Evolutionary conservation across 2,888 invertebrate species (phyloP), one percentile per base, ranked within the genome.

Genomic region (Spisula subtruncata): DNA sequence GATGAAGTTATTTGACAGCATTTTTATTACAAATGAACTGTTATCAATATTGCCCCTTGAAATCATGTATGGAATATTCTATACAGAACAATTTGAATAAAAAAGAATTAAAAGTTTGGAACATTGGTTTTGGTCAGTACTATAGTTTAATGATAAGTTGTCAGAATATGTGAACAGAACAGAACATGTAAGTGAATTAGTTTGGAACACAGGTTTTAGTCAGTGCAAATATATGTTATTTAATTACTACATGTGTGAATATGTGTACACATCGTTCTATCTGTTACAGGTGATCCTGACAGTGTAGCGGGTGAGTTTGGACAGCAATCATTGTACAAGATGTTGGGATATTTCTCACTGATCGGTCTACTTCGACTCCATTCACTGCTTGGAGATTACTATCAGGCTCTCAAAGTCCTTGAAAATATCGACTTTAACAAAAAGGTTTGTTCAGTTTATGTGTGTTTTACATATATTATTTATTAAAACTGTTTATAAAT

Each of bases 341-440:
- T 99, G 99, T 97, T 99, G 96, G 99, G 99, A 0, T 99, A 99
- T 97, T 99, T 99, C 97, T 99, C 99, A 60, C 97, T 99, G 51
- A 99, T 99, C 85, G 99, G 99, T 2, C 97, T 99, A 16, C 97
- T 99, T 92, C 98, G 99, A 86, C 98, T 99, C 32, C 99, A 99
- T 97, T 99, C 99, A 0, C 97, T 99, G 88, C 98, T 99, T 80
- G 99, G 99, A 0, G 99, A 99, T 97, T 99, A 99, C 97, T 99
- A 99, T 97, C 99, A 99, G 97, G 99, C 99, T 18, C 98, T 99
- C 93, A 99, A 99, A 97, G 98, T 96, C n/a, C 94, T 96, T 16
- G 96, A 96, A 91, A 96, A 96, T 89, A 96, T 96, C 89, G 96
- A 96, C 95, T 96, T 99, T 90, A 99, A 99, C 97, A 99, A 99